Conservation (phyloP, 2,888 invertebrate species). For the Xestobium rufovillosum region DNA sequence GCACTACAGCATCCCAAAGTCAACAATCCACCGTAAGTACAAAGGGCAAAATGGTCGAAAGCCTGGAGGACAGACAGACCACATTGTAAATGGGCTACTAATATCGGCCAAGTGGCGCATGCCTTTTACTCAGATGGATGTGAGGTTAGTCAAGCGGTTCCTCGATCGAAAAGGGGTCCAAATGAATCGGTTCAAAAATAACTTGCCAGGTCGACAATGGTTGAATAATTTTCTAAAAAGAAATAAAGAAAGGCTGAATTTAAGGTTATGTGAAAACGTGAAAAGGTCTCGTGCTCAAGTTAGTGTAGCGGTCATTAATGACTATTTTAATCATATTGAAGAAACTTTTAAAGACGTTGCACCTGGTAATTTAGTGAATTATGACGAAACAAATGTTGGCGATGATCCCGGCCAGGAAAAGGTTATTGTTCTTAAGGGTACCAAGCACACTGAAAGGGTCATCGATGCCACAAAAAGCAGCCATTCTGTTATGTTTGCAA, state of each 20-base stretch:
- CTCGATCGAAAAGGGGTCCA: neutral
- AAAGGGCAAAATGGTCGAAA: too few species aligned
- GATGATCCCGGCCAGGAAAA: slow-evolving; percentile 1
- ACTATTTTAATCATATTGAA: neutral
- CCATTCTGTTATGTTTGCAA: neutral
- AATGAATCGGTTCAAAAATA: neutral
- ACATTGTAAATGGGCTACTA: too few species aligned
- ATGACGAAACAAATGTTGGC: neutral
- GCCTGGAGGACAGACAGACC: too few species aligned
- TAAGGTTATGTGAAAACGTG: neutral
- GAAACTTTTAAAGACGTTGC: neutral
- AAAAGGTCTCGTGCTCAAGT: neutral
- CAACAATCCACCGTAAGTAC: too few species aligned
- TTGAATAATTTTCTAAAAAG: slow-evolving; percentile 1
- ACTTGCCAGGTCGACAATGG: neutral
- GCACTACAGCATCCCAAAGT: too few species aligned
- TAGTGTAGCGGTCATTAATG: neutral
- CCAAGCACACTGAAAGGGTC: neutral
- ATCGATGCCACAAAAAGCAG: neutral
- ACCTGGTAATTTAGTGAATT: neutral
- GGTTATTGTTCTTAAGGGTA: neutral
- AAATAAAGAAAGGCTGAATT: neutral
- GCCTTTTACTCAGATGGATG: too few species aligned
- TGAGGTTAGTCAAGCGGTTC: neutral
- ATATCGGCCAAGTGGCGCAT: too few species aligned